These are phyloP conservation scores for Pituophis catenifer DNA, from an alignment of 2,113 vertebrate species.

Conservation along the genomic window DNA sequence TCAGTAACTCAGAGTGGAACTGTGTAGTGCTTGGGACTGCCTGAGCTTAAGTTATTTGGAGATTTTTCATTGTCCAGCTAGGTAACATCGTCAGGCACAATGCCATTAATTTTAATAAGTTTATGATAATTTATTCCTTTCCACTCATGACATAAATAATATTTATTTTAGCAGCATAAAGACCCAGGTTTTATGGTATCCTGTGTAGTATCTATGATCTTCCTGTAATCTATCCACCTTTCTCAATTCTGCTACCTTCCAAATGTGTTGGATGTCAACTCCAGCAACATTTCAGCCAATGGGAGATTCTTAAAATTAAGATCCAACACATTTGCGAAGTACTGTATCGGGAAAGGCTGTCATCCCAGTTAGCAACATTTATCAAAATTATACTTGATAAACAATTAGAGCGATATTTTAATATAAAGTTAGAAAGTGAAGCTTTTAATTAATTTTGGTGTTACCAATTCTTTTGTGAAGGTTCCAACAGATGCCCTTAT, in stretches of 20 bases:
- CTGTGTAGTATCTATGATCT: not conserved
- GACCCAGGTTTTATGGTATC: not conserved
- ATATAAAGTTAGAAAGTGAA: not conserved
- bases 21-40: not conserved
- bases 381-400: not conserved
- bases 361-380: not conserved
- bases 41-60: not conserved
- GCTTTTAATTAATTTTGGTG: not conserved
- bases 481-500: too few species aligned
- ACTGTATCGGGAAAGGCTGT: not conserved
- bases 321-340: not conserved
- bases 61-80: not conserved
- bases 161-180: not conserved
- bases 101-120: not conserved
- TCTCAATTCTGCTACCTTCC: not conserved
- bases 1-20: not conserved
- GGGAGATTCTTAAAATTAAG: not conserved
- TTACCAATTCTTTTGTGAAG: not conserved
- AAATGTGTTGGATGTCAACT: not conserved
- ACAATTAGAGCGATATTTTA: not conserved
- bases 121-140: not conserved
- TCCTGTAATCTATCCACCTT: not conserved
- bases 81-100: not conserved
- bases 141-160: not conserved
- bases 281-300: not conserved